Evolutionary conservation across 2,888 invertebrate species (phyloP), one percentile per base, ranked within the genome.

Genomic region (Gryllus longicercus): DNA sequence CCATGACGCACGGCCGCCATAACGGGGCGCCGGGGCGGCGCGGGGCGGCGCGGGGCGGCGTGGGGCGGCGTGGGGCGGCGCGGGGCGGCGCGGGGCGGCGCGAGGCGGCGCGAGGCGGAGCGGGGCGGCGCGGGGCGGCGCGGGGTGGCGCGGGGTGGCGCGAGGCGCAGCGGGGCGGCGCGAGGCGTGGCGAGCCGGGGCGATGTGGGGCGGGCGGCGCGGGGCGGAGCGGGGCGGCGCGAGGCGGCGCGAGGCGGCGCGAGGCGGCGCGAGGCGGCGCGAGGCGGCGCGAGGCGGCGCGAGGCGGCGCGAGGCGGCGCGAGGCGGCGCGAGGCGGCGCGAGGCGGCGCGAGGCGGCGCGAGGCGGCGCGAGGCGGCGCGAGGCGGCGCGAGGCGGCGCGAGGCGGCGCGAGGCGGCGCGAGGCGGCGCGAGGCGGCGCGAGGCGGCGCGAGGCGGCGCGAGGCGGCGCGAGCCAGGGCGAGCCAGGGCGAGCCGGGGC

Each of bases 1-100:
- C 63, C 63, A 63, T 63, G 63, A 63, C 63, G 63, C 63, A 63
- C 63, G 63, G n/a, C 63, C 63, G 63, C 63, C 63, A 63, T 63
- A 63, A 63, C 63, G 63, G 63, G 12, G 38, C 63, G 11, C 5
- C 1, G 63, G 63, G 63, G 63, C 63, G 63, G 16, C 0, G 16
- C 3, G 16, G 63, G n/a, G 51, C 16, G 16, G 12, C 16, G 63
- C 63, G 11, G 1, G 51, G 12, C 51, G 16, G n/a, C n/a, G n/a
- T n/a, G n/a, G 16, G 51, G 16, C 11, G 51, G 16, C 16, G 51
- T 1, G 51, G 1, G 51, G 51, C 2, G 11, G 11, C 1, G 51
- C 51, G 11, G 51, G 51, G 51, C 12, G 51, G 16, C 16, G 51
- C 11, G 51, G 51, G 51, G 11, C 1, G 51, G 12, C 21, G 51